Conservation (phyloP, 2,113 vertebrate species). For the Psilopogon haemacephalus region DNA sequence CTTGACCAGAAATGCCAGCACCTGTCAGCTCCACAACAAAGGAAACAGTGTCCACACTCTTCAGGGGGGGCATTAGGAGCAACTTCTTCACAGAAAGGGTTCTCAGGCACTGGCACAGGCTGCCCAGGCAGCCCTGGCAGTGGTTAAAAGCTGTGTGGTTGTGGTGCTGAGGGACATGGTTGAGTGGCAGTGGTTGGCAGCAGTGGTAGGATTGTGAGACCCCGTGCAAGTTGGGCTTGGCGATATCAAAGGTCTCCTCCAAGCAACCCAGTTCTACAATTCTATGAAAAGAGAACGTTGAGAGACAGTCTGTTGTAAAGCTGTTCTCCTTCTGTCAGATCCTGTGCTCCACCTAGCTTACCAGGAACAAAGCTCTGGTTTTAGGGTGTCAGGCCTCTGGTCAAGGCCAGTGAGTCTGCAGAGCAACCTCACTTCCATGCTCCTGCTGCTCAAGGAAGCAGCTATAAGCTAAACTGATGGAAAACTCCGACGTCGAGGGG, state of each 20-base stretch:
- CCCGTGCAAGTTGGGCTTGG: too few species aligned
- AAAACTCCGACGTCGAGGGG: not conserved
- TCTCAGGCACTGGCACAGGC: too few species aligned
- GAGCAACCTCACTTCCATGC: rapidly evolving
- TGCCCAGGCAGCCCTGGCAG: too few species aligned
- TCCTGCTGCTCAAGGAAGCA: not conserved
- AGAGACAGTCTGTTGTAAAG: not conserved
- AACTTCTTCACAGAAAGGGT: too few species aligned
- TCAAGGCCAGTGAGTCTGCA: not conserved
- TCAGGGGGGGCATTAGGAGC: too few species aligned
- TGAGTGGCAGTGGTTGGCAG: too few species aligned
- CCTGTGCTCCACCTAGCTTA: not conserved
- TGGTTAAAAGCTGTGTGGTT: too few species aligned
- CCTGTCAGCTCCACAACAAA: not conserved
- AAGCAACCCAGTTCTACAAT: too few species aligned
- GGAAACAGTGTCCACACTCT: not conserved
- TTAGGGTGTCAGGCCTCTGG: not conserved
- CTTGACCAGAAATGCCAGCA: not conserved
- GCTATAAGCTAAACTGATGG: not conserved
- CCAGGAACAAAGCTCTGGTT: not conserved
- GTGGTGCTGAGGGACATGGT: too few species aligned
- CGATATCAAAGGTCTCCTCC: too few species aligned
- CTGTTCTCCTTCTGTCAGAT: not conserved
- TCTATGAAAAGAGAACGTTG: not conserved
- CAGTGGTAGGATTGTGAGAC: too few species aligned